Evolutionary conservation across 2,797 vertebrate genomes (phyloP), one percentile per base, ranked within the genome.

Genomic region (Syngnathus rostellatus): DNA sequence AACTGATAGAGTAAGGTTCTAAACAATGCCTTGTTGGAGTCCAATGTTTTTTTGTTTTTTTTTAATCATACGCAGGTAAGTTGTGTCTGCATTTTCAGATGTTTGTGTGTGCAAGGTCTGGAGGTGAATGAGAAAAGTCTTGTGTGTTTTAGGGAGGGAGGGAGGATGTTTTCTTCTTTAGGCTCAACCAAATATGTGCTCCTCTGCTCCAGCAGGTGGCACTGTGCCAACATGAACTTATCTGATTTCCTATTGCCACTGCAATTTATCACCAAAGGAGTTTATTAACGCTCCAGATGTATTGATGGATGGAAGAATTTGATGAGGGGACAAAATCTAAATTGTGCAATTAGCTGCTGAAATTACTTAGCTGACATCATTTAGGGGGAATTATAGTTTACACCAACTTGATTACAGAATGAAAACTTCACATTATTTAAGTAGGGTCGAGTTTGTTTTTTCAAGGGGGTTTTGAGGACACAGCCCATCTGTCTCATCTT

Each of bases 151-250:
- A n/a, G 4, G 9, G 12, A 43, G n/a, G 21, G 38, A n/a, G 10
- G 45, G 25, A 5, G 7, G 43, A 14, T 17, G 14, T 21, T 8
- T 64, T 12, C 10, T 51, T 66, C 66, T 76, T 6, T 17, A 3
- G 5, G 59, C 14, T 46, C 45, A 55, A 10, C 17, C 16, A 38
- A 60, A 46, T 53, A 68, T 57, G 19, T 72, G 9, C 8, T 38
- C n/a, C 40, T 64, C 11, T 76, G n/a, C 38, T 61, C 89, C 90
- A 90, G 81, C 72, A 90, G 90, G 84, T 90, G 90, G 90, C 89
- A 79, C 67, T 78, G 74, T 73, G 82, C 70, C 82, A 79, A 68
- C 83, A 80, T 77, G 39, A 31, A 9, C 23, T 23, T 25, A 23
- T 64, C 57, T 66, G 51, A 69, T 75, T 64, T 51, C 11, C 69